Base-by-base conservation (phyloP, 2,113 vertebrate species). In the Acanthisitta chloris region DNA sequence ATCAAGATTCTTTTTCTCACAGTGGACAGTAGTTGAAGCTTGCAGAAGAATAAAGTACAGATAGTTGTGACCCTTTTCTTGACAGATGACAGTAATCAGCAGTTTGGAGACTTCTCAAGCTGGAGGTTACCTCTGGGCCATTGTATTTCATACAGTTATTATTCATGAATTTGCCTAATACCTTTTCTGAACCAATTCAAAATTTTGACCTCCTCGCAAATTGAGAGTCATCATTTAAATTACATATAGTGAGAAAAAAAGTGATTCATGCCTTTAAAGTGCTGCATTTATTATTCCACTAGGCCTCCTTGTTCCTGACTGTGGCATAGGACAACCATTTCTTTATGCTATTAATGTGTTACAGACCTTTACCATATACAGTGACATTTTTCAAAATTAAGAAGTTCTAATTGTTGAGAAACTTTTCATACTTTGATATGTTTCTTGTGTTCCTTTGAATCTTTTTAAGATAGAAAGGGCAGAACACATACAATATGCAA, bases 191-290 rank as follows among this genome's bases (percentile, higher is more conserved):
- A 80, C 34, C 49, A 73, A 73, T 92, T 92, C 86, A 69, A 90
- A 88, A 88, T 90, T 93, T 70, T 96, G 90, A 90, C 88, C 88
- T 95, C 62, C 40, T 76, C 1, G 7, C 48, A 93, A 92, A 88
- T 11, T 76, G 52, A 57, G 49, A 80, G 62, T 90, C 78, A 81
- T 74, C 33, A 76, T 86, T 90, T 94, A 93, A 95, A 95, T 94
- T 82, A 94, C 58, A 72, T 76, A 82, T 14, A 58, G 88, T 69
- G 40, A 34, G 31, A 1, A 14, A 70, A 59, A 85, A 94, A 40
- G n/a, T 65, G 15, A 33, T 88, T 90, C 8, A 31, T 72, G 40
- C 17, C 43, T 92, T 93, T 92, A 92, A 94, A 93, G 66, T 88
- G 52, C 31, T 85, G 40, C 45, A 57, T 95, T 96, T 92, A 71